Conservation (phyloP, 2,888 invertebrate genomes). For the Melanostoma scalare region DNA sequence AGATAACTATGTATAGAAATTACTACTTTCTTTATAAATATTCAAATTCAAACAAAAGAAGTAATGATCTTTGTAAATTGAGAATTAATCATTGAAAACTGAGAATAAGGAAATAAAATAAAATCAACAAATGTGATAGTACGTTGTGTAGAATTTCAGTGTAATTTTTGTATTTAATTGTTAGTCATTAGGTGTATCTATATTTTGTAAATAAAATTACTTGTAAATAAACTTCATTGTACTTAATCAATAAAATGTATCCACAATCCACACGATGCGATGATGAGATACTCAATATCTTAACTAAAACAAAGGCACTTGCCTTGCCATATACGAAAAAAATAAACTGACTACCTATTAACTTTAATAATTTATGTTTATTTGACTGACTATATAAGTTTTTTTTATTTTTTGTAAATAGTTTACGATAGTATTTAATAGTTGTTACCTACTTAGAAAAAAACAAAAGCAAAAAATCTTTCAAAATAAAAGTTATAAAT, state of each 20-base stretch:
- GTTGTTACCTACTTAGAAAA: slow-evolving; percentile 40
- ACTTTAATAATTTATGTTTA: slow-evolving; percentile 63
- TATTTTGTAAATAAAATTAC: slow-evolving; percentile 51
- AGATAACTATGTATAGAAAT: slow-evolving; percentile 20
- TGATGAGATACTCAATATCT: slow-evolving; percentile 17
- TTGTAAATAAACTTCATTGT: slow-evolving; percentile 57
- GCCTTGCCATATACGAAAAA: slow-evolving; percentile 60
- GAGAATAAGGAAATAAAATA: slow-evolving; percentile 15
- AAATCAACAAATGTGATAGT: slow-evolving; percentile 69
- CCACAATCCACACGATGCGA: too few relatives aligned
- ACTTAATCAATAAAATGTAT: slow-evolving; percentile 44
- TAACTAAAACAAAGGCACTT: slow-evolving; percentile 35
- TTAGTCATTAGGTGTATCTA: slow-evolving; percentile 65
- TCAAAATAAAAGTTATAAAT: slow-evolving; percentile 39
- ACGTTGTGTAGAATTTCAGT: slow-evolving; percentile 62
- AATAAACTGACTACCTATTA: slow-evolving; percentile 59
- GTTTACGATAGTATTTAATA: slow-evolving; percentile 57
- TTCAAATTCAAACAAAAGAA: slow-evolving; percentile 48
- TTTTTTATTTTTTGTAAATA: slow-evolving; percentile 51
- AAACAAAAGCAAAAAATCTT: slow-evolving; percentile 27
- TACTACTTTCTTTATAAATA: slow-evolving; percentile 56
- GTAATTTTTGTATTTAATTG: slow-evolving; percentile 56
- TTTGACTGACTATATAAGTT: slow-evolving; percentile 70
- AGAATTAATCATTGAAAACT: background rate
- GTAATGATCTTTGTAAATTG: background rate